A percentile compares a stretch with the other conserved stretches of the same genome.
Conservation (phyloP, 1,140 invertebrate genomes). For the Lethrus apterus region DNA sequence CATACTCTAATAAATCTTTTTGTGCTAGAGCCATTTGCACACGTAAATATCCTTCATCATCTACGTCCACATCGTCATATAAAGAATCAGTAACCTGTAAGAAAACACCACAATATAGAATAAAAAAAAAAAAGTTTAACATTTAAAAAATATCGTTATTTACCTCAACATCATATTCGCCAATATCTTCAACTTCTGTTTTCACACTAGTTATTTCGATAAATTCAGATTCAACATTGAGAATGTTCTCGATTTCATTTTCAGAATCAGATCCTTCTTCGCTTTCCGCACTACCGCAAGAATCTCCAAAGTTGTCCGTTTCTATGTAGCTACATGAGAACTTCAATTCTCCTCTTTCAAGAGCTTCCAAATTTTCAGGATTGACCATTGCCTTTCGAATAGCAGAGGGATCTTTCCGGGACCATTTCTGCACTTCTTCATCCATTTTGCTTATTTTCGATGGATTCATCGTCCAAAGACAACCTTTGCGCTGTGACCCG, state of each 20-base stretch:
- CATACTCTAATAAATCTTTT: constrained; percentile 38
- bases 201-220: constrained; percentile 21
- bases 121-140: no score
- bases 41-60: constrained; percentile 34
- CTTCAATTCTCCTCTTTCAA: constrained; percentile 82
- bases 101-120: no score
- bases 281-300: constrained; percentile 45
- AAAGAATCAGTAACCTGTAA: constrained; percentile 25
- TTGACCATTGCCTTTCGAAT: constrained; percentile 84
- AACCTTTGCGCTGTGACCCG: constrained; percentile 76
- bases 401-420: constrained; percentile 81
- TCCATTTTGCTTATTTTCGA: constrained; percentile 93
- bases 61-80: constrained; percentile 30
- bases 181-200: constrained; percentile 40
- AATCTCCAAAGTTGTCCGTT: constrained; percentile 41
- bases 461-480: constrained; percentile 94
- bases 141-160: constrained; percentile 11
- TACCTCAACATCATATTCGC: constrained; percentile 42
- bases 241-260: constrained; percentile 43
- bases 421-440: constrained; percentile 95
- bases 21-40: constrained; percentile 40
- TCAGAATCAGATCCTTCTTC: constrained; percentile 41
- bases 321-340: constrained; percentile 44
- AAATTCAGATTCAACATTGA: constrained; percentile 41
- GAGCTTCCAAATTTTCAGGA: constrained; percentile 73